These are phyloP conservation scores for Temnothorax nylanderi DNA, from an alignment of 1,140 invertebrate species.

Conservation along the genomic window DNA sequence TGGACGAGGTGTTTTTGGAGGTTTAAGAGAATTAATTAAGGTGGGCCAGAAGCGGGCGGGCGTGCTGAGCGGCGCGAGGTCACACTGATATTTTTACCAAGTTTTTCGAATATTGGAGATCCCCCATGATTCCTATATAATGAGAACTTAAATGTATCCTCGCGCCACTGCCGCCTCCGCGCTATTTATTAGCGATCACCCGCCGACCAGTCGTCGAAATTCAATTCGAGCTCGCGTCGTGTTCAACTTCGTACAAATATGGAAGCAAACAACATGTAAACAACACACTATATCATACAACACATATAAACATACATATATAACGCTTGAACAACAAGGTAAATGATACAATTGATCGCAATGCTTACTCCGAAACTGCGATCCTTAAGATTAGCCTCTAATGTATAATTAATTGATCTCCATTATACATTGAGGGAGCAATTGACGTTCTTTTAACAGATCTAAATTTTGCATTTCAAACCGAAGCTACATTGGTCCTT, in stretches of 20 bases:
- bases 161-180: conserved; percentile 75
- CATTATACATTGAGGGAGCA: conserved; percentile 38
- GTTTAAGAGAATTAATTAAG: conserved; percentile 76
- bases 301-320: neutral
- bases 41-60: conserved; percentile 70
- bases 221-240: conserved; percentile 41
- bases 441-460: conserved; percentile 2
- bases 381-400: neutral
- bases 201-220: conserved; percentile 67
- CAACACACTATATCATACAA: neutral
- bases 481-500: conserved; percentile 1
- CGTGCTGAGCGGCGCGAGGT: conserved; percentile 68
- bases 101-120: conserved; percentile 78
- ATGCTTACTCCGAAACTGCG: neutral
- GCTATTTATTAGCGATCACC: conserved; percentile 74
- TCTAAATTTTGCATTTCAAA: neutral
- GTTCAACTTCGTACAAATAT: conserved; percentile 49
- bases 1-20: conserved; percentile 74
- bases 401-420: neutral
- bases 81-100: conserved; percentile 80
- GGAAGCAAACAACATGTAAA: neutral
- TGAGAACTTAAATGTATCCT: conserved; percentile 72
- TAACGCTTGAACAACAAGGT: neutral
- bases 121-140: conserved; percentile 71
- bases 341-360: neutral